Base-by-base conservation (phyloP, 2,797 vertebrate genomes). In the Macropodus opercularis region DNA sequence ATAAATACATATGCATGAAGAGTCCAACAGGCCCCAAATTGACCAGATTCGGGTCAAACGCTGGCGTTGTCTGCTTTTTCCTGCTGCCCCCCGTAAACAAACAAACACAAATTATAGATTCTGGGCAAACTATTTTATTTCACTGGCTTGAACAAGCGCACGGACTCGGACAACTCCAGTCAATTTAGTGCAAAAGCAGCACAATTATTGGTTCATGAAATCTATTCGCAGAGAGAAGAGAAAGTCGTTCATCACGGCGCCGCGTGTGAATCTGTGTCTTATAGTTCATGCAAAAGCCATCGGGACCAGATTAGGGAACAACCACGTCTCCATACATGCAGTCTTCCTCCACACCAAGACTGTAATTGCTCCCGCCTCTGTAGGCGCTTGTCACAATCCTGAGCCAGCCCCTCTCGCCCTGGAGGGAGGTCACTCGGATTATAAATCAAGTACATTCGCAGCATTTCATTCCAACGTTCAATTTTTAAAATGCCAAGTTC, bases 371-470 rank as follows among this genome's bases (percentile, higher is more conserved):
- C 8, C 95, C 95, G 3, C 86, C 92, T 75, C 95, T 95, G 40
- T 95, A 97, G 40, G 91, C 75, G 0, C 95, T 97, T 4, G 95
- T 96, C 67, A 93, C 94, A 2, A 97, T 94, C 69, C 89, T 84
- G 64, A 96, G 90, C 95, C 95, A 98, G 41, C 95, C 95, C 11
- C 49, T 91, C 78, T 97, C 95, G 1, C 96, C 95, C 96, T 98
- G 76, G 8, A 29, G 8, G 15, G 21, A 57, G 36, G 44, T 63
- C 32, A 62, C 23, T 13, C 14, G 2, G 32, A 59, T 36, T 38
- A 59, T n/a, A 55, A 56, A 61, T 24, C n/a, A 39, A 61, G 13
- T 11, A 10, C 35, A 17, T 10, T 5, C 15, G 36, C 42, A 27
- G 38, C n/a, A 47, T 48, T 46, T 67, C 29, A 54, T 12, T 34